A percentile compares a stretch with the other conserved stretches of the same genome.
phyloP scores from a whole-genome alignment of 2,797 vertebrate species.

The Peromyscus eremicus region DNA sequence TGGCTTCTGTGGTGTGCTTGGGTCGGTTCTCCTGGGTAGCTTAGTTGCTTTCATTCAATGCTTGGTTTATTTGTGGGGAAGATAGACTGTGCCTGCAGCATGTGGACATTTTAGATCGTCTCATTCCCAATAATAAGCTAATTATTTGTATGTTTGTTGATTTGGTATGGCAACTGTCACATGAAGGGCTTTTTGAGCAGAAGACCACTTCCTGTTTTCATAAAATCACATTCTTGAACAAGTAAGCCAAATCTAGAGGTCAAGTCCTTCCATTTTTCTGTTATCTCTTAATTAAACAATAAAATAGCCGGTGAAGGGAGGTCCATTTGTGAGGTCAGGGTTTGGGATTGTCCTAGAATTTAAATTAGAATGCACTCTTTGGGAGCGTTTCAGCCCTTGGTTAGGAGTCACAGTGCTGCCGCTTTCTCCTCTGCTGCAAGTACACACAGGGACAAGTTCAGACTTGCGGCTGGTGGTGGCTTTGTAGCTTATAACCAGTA shows the following conservation, averaged over 20 bases:
- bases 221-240: not conserved
- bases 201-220: conserved; percentile 41
- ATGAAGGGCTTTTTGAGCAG: conserved; percentile 8
- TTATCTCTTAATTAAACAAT: conserved; percentile 40
- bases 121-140: not conserved
- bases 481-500: conserved; percentile 48
- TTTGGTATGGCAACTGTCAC: conserved; percentile 85
- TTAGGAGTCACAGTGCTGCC: conserved; percentile 32
- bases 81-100: not conserved
- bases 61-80: not conserved
- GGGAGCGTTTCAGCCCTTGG: not conserved
- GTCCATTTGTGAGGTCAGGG: conserved; percentile 11
- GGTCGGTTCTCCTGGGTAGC: not conserved
- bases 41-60: not conserved
- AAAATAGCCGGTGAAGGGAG: conserved; percentile 11
- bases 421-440: conserved; percentile 80
- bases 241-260: not conserved
- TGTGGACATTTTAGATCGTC: not conserved
- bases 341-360: conserved; percentile 48
- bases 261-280: not conserved
- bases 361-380: not conserved
- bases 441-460: conserved; percentile 82
- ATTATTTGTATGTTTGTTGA: not conserved
- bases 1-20: not conserved
- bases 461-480: conserved; percentile 83